Evolutionary conservation across 2,113 vertebrate genomes (phyloP).

Genomic region (Nothocercus julius): DNA sequence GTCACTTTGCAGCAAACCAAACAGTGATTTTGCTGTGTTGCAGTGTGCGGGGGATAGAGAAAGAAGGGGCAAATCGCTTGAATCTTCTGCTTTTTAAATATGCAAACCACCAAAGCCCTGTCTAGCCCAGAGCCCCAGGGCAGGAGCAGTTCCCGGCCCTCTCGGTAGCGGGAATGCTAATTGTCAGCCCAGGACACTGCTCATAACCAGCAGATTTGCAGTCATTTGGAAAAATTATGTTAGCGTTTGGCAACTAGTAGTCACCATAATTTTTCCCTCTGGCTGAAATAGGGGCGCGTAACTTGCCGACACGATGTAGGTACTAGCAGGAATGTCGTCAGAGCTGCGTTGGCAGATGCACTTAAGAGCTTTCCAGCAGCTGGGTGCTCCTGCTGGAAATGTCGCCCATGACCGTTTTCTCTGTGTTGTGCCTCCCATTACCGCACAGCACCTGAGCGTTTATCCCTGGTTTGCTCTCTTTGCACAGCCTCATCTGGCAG

Average conservation of each 20-base stretch:
- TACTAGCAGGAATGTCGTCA: not conserved
- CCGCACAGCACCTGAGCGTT: not conserved
- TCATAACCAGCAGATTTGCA: not conserved
- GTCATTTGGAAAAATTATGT: not conserved
- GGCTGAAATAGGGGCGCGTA: not conserved
- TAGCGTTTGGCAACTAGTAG: not conserved
- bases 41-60: not conserved
- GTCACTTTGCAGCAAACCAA: not conserved
- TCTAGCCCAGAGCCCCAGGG: rapidly evolving
- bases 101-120: not conserved
- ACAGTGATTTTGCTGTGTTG: not conserved
- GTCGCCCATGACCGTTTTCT: not conserved
- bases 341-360: not conserved
- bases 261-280: not conserved
- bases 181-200: not conserved
- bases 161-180: not conserved
- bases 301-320: not conserved
- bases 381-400: not conserved
- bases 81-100: not conserved
- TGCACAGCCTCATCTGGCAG: conserved; percentile 92
- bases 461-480: not conserved
- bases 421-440: rapidly evolving
- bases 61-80: rapidly evolving
- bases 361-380: not conserved
- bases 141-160: not conserved